Conservation (phyloP, 2,888 invertebrate species). For the Dicyrtoma fusca region DNA sequence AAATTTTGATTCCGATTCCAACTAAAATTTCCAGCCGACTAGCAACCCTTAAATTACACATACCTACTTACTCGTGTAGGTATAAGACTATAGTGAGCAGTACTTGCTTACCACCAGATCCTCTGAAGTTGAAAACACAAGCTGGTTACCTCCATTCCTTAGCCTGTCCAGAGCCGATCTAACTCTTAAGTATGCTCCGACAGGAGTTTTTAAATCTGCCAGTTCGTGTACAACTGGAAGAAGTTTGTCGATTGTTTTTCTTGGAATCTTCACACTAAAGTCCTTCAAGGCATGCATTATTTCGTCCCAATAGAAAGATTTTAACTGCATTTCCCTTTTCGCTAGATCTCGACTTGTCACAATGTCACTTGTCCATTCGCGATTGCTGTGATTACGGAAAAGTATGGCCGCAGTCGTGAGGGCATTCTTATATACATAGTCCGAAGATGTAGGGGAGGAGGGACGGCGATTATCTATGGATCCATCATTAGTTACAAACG, state of each 20-base stretch:
- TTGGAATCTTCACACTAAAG: constrained; percentile 49
- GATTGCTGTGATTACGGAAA: constrained; percentile 15
- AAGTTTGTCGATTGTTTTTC: constrained; percentile 49
- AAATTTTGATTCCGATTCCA: too few species aligned
- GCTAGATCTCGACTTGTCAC: neutral
- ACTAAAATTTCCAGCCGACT: too few species aligned
- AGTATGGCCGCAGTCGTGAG: constrained; percentile 23
- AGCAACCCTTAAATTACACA: too few species aligned
- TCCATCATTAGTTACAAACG: constrained; percentile 38
- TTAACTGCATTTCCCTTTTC: constrained; percentile 29
- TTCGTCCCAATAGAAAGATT: constrained; percentile 50
- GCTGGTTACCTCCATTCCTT: constrained; percentile 47
- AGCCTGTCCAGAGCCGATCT: constrained; percentile 50
- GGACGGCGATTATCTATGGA: constrained; percentile 40
- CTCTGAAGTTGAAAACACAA: constrained; percentile 50
- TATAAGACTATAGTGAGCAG: neutral
- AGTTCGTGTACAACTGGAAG: constrained; percentile 44
- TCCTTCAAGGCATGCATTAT: constrained; percentile 47
- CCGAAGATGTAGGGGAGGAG: constrained; percentile 50
- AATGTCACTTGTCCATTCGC: neutral
- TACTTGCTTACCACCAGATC: constrained; percentile 49
- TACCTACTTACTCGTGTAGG: too few species aligned
- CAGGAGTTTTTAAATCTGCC: constrained; percentile 51
- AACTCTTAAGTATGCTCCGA: constrained; percentile 54
- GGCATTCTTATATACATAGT: constrained; percentile 39